Evolutionary conservation across 1,140 invertebrate species (phyloP), one percentile per base, ranked within the genome.

Genomic region (Araneus ventricosus): DNA sequence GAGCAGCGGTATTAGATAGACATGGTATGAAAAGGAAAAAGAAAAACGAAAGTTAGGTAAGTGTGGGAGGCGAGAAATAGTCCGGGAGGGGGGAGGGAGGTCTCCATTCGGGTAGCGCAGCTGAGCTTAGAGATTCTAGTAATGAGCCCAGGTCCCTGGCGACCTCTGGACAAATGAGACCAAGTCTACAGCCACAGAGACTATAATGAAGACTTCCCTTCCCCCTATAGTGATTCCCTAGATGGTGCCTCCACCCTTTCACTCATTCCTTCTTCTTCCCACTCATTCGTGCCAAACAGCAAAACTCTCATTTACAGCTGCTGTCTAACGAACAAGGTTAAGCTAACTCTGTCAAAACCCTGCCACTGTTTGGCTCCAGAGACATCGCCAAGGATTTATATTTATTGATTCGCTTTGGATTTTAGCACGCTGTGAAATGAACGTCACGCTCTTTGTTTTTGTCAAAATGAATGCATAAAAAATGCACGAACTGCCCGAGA

Each of bases 81-180:
- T 63, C 90, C 45, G 79, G 30, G 30, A 34, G 88, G 34, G 80
- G 90, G 34, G 80, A n/a, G 37, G 86, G 92, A 20, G 82, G 59
- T 37, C 39, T 75, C n/a, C 52, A 80, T 85, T 88, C 84, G 84
- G 52, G 75, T 79, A 88, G 91, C 91, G 84, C 92, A 93, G 92
- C 92, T 93, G 92, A 93, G 92, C 92, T 89, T 93, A 63, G 92
- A 89, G 92, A 84, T 82, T 80, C 92, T 85, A 61, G 92, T 93
- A 93, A 93, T 93, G 92, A 93, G 92, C 86, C 91, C 30, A 27
- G 67, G 87, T 93, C 92, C 87, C 92, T 24, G 5, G 92, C 39
- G 92, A 85, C 92, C 70, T 45, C 87, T 89, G 92, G 92, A 93
- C 92, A 93, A 93, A 93, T 93, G 92, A 93, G 92, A 93, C 70